phyloP scores from a whole-genome alignment of 2,113 vertebrate species.

The Gambusia holbrooki region DNA sequence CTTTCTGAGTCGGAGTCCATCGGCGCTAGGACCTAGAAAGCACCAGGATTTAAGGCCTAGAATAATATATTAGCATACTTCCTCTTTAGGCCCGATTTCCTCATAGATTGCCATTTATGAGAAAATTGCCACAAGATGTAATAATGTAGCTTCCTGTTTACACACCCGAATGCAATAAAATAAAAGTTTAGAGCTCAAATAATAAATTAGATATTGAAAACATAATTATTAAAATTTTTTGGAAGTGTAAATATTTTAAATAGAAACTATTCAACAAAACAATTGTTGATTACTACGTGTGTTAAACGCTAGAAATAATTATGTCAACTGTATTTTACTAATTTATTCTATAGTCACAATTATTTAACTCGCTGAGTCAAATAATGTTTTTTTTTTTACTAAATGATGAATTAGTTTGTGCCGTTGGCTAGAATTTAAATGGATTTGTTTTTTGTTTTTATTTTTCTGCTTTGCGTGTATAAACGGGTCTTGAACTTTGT shows the following conservation, averaged over 20 bases:
- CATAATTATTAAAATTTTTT: not conserved
- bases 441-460: not conserved
- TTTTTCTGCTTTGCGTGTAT: not conserved
- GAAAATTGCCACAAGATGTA: slow-evolving; percentile 28
- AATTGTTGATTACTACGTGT: not conserved
- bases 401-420: not conserved
- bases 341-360: not conserved
- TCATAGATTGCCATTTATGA: slow-evolving; percentile 39
- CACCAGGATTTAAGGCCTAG: slow-evolving; percentile 14
- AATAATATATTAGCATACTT: slow-evolving; percentile 67
- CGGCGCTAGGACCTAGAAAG: slow-evolving; percentile 70
- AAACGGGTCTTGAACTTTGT: slow-evolving; percentile 15
- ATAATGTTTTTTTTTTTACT: not conserved
- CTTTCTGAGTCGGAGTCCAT: not conserved
- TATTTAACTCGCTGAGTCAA: not conserved
- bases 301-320: not conserved
- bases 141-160: slow-evolving; percentile 39
- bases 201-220: not conserved
- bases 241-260: not conserved
- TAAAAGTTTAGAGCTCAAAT: slow-evolving; percentile 30
- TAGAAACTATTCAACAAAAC: not conserved
- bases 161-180: slow-evolving; percentile 17
- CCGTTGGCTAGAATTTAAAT: not conserved
- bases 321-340: not conserved
- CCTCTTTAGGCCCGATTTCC: slow-evolving; percentile 74